Percentiles rank a stretch among this genome's conserved stretches.
These are phyloP conservation scores for Apoda limacodes DNA, from an alignment of 2,888 invertebrate genomes.

Conservation along the genomic window DNA sequence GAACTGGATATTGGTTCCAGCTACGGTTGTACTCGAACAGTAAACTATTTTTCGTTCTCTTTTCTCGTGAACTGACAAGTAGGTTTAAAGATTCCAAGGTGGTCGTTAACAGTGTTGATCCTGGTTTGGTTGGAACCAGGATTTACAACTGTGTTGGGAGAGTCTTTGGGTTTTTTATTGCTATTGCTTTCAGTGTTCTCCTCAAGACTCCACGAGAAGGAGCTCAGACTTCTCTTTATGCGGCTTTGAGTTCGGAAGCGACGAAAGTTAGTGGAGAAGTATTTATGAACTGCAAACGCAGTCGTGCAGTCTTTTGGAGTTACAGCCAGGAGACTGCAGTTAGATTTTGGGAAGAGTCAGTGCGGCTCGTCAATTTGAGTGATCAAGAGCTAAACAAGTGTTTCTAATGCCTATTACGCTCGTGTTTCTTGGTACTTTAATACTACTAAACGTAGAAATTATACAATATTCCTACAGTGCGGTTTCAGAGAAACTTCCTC, in stretches of 20 bases:
- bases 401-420: too few species aligned
- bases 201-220: slow-evolving; percentile 84
- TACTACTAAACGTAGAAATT: too few species aligned
- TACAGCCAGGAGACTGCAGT: slow-evolving; percentile 75
- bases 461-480: too few species aligned
- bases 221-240: slow-evolving; percentile 81
- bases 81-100: slow-evolving; percentile 73
- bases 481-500: too few species aligned
- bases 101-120: slow-evolving; percentile 84
- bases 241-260: slow-evolving; percentile 79
- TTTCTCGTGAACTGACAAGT: slow-evolving; percentile 78
- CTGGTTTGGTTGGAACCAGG: slow-evolving; percentile 84
- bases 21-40: slow-evolving; percentile 65
- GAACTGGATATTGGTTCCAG: slow-evolving; percentile 63
- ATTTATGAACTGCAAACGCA: slow-evolving; percentile 79
- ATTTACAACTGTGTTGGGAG: slow-evolving; percentile 72
- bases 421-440: too few species aligned
- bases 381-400: slow-evolving; percentile 75
- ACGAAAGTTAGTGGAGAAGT: slow-evolving; percentile 78
- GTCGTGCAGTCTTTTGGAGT: slow-evolving; percentile 67
- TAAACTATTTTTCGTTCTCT: slow-evolving; percentile 81
- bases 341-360: slow-evolving; percentile 84
- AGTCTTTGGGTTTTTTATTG: slow-evolving; percentile 65
- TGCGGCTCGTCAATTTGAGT: slow-evolving; percentile 74
- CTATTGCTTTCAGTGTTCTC: slow-evolving; percentile 71